Conservation (phyloP, 1,140 invertebrate genomes). For the Cardiocondyla obscurior region DNA sequence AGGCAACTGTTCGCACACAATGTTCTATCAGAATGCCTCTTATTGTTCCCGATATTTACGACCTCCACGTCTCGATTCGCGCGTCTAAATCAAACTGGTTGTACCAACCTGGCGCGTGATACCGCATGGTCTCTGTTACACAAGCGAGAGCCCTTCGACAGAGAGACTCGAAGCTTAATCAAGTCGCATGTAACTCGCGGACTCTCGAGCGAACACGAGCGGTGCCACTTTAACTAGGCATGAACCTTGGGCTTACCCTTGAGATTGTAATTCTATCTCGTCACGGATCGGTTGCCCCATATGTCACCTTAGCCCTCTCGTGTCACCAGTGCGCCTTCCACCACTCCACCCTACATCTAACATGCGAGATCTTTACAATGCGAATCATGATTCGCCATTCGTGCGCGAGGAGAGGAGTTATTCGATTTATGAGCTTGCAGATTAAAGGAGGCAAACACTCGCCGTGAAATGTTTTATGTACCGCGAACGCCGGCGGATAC, state of each 20-base stretch:
- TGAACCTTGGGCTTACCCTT: slow-evolving; percentile 59
- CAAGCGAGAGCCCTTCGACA: slow-evolving; percentile 20
- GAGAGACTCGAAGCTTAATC: slow-evolving; percentile 56
- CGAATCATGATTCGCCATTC: background rate
- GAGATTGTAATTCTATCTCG: slow-evolving; percentile 64
- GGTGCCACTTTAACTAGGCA: slow-evolving; percentile 46
- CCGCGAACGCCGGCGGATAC: background rate
- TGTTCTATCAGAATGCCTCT: background rate
- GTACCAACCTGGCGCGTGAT: slow-evolving; percentile 30
- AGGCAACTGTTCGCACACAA: background rate
- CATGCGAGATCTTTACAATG: slow-evolving; percentile 55
- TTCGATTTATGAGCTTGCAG: background rate
- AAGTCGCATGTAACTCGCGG: slow-evolving; percentile 63
- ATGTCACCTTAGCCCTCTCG: slow-evolving; percentile 62
- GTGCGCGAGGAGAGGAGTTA: background rate
- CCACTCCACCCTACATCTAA: slow-evolving; percentile 55
- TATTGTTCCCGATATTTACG: slow-evolving; percentile 47
- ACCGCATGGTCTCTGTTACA: slow-evolving; percentile 15
- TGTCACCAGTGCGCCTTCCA: slow-evolving; percentile 28
- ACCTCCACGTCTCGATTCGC: background rate
- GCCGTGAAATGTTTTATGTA: background rate
- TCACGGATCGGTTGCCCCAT: slow-evolving; percentile 66
- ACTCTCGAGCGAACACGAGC: slow-evolving; percentile 62
- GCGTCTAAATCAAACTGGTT: slow-evolving; percentile 44
- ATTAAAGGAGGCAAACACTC: background rate